These are phyloP conservation scores for Rhynchopsitta pachyrhyncha DNA, from an alignment of 2,113 vertebrate species.

Conservation along the genomic window DNA sequence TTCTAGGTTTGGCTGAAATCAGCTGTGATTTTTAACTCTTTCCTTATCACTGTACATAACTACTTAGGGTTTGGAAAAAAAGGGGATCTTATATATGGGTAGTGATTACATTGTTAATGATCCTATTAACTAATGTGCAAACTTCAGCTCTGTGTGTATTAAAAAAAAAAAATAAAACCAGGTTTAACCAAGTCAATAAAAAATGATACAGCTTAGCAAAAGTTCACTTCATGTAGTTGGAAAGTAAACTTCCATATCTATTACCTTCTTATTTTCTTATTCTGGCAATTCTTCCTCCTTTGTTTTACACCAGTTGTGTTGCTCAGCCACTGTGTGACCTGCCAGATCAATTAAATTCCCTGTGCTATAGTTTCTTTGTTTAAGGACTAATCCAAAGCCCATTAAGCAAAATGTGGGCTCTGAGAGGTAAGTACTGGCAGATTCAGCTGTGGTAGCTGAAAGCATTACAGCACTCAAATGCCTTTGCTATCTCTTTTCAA, in stretches of 20 bases:
- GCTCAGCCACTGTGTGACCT: background rate
- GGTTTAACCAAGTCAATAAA: background rate
- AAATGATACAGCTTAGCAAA: background rate
- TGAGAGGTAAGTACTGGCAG: background rate
- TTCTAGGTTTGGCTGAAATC: slow-evolving; percentile 2
- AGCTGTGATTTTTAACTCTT: slow-evolving; percentile 9
- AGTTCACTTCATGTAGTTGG: background rate
- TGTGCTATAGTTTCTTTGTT: background rate
- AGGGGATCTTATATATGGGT: background rate
- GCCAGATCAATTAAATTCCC: background rate
- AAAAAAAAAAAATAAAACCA: background rate
- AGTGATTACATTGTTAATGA: background rate
- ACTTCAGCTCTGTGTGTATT: background rate
- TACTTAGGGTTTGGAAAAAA: background rate
- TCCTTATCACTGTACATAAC: background rate
- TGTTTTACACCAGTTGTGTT: background rate
- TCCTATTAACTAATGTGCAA: background rate
- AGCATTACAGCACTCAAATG: background rate
- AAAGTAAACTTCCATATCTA: background rate
- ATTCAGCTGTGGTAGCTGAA: background rate
- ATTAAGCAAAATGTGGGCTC: background rate
- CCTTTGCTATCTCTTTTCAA: slow-evolving; percentile 5
- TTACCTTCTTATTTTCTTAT: background rate
- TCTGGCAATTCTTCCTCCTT: background rate
- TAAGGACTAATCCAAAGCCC: background rate